Conservation (phyloP, 2,113 vertebrate species). For the Corynorhinus townsendii region DNA sequence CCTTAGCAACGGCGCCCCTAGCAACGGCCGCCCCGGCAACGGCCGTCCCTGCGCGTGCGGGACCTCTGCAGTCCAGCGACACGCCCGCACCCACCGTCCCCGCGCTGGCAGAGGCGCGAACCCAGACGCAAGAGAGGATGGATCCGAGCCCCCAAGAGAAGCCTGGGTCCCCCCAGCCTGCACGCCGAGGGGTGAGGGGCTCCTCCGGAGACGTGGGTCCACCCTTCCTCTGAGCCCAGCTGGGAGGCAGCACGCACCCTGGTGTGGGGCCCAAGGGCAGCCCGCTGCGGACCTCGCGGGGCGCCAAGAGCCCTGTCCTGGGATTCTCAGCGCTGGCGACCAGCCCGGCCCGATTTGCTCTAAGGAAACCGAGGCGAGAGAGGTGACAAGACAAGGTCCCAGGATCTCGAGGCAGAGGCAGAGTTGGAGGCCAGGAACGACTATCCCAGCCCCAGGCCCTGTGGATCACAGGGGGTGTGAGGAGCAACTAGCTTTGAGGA, state of each 20-base stretch:
- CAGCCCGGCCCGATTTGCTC: rapidly evolving
- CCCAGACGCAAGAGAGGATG: no score
- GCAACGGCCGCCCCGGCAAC: conserved; percentile 17
- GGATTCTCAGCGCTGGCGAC: rapidly evolving
- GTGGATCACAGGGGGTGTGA: rapidly evolving
- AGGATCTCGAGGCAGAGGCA: not conserved
- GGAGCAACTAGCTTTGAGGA: not conserved
- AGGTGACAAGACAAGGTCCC: not conserved
- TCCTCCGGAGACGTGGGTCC: no score
- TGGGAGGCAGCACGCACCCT: rapidly evolving
- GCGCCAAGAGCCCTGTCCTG: rapidly evolving
- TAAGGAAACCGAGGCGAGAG: not conserved
- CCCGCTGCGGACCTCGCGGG: no score
- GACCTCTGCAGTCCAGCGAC: rapidly evolving
- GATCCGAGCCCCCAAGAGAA: not conserved
- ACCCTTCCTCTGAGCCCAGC: not conserved
- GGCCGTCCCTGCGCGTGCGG: not conserved
- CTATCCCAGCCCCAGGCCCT: rapidly evolving
- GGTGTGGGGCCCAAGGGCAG: no score
- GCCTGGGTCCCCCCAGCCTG: not conserved
- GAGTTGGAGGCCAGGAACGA: not conserved
- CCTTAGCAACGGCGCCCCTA: conserved; percentile 55
- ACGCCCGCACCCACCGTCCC: not conserved
- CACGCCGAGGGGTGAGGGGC: not conserved
- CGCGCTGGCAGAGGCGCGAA: not conserved